These are phyloP conservation scores for Hirtodrosophila duncani DNA, from an alignment of 2,888 invertebrate species.

Conservation along the genomic window DNA sequence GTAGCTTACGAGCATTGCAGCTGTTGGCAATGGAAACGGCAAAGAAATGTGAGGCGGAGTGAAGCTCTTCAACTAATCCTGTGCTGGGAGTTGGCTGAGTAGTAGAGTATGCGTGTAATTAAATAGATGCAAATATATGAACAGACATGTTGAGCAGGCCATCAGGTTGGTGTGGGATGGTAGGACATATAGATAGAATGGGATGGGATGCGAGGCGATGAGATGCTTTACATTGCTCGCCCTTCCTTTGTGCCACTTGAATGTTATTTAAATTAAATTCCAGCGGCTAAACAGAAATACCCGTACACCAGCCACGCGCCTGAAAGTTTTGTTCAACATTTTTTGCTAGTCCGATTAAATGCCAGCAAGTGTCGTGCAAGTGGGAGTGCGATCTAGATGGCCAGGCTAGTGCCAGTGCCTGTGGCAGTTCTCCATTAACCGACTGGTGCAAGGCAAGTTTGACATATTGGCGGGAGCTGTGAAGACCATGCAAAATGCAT, in stretches of 20 bases:
- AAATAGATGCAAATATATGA: conserved; percentile 43
- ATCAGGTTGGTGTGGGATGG: not conserved
- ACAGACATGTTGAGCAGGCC: not conserved
- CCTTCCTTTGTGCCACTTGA: conserved; percentile 27
- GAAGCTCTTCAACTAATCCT: conserved; percentile 50
- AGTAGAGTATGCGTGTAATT: conserved; percentile 50
- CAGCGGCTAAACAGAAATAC: conserved; percentile 20
- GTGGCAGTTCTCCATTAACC: conserved; percentile 9
- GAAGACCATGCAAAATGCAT: conserved; percentile 21
- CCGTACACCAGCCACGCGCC: too few relatives aligned
- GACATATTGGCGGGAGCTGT: conserved; percentile 22
- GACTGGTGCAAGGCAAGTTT: conserved; percentile 23
- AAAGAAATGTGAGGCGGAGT: too few relatives aligned
- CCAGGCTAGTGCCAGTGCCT: not conserved
- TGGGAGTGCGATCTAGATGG: conserved; percentile 1
- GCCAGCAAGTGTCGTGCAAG: conserved; percentile 46
- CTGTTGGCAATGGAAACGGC: conserved; percentile 20
- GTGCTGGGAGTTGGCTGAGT: conserved; percentile 30
- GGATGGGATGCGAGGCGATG: not conserved
- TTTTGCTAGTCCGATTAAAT: conserved; percentile 62
- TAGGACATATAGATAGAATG: not conserved
- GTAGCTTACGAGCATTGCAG: too few relatives aligned
- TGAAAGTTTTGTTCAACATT: conserved; percentile 35
- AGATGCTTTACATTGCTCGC: conserved; percentile 29
- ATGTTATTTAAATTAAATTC: conserved; percentile 71